A percentile compares a stretch with the other conserved stretches of the same genome.
Conservation (phyloP, 2,888 invertebrate species). For the Lycocerus yunnanus region DNA sequence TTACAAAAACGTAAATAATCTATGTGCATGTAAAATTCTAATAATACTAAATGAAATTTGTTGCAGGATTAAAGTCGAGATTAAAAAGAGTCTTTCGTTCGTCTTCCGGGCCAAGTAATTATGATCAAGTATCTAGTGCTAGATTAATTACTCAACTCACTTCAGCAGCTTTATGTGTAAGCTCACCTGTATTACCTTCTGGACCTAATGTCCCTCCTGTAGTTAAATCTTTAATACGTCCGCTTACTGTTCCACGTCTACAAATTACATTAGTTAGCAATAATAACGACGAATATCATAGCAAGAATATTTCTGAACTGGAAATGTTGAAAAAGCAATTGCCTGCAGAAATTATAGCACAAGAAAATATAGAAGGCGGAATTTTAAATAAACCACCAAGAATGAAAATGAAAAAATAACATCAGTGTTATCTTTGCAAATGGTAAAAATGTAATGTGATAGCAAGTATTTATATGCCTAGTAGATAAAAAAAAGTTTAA, state of each 20-base stretch:
- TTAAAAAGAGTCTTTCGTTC: slow-evolving; percentile 63
- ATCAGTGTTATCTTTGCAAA: slow-evolving; percentile 43
- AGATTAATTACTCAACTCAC: slow-evolving; percentile 63
- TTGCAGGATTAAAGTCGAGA: slow-evolving; percentile 59
- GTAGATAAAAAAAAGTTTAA: neutral
- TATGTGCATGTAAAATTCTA: no score
- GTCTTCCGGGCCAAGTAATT: slow-evolving; percentile 55
- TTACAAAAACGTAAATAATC: no score
- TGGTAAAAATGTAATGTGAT: slow-evolving; percentile 38
- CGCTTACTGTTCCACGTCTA: slow-evolving; percentile 62
- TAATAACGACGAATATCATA: slow-evolving; percentile 43
- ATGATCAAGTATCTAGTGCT: slow-evolving; percentile 55
- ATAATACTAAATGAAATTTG: neutral
- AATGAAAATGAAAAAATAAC: slow-evolving; percentile 58
- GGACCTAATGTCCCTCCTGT: slow-evolving; percentile 59
- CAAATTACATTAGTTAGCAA: slow-evolving; percentile 55
- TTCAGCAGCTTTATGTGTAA: slow-evolving; percentile 64
- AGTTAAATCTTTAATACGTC: slow-evolving; percentile 62
- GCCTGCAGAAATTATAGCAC: slow-evolving; percentile 17
- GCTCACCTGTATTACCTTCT: slow-evolving; percentile 63
- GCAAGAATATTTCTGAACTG: slow-evolving; percentile 31
- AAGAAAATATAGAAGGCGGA: slow-evolving; percentile 41
- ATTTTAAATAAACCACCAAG: slow-evolving; percentile 52
- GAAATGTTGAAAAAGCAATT: slow-evolving; percentile 29
- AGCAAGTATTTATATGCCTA: slow-evolving; percentile 10